Conservation (phyloP, 1,140 invertebrate species). For the Ylistrum balloti region DNA sequence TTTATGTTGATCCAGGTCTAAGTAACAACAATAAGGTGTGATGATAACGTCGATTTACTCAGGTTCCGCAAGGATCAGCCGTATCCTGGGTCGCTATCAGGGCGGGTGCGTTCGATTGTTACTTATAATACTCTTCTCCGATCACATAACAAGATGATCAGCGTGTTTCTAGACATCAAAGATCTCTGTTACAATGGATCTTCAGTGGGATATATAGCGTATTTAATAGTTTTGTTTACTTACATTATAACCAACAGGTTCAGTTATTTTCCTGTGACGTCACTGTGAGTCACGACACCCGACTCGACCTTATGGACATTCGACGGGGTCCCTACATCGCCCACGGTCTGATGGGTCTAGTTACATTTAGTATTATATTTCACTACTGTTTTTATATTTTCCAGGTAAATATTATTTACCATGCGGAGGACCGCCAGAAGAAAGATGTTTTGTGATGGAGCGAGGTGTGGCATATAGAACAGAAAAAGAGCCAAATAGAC, state of each 20-base stretch:
- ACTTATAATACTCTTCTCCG: conserved; percentile 17
- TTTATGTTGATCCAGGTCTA: conserved; percentile 28
- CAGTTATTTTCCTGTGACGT: conserved; percentile 25
- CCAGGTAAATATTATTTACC: background rate
- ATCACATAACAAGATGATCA: conserved; percentile 27
- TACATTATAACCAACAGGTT: background rate
- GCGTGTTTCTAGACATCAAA: conserved; percentile 12
- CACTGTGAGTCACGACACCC: background rate
- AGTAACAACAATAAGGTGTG: conserved; percentile 29
- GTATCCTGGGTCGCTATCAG: conserved; percentile 20
- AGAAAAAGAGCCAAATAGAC: background rate
- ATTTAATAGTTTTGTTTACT: conserved; percentile 36
- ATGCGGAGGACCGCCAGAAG: background rate
- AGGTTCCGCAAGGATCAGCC: background rate
- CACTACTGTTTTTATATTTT: conserved; percentile 28
- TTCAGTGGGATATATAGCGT: conserved; percentile 19
- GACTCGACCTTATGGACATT: conserved; percentile 6
- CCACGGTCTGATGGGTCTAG: background rate
- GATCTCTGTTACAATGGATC: conserved; percentile 4
- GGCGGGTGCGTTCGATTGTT: conserved; percentile 36
- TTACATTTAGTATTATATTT: background rate
- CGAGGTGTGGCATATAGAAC: background rate
- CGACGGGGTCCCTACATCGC: background rate
- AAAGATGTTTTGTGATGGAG: background rate
- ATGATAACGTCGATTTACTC: conserved; percentile 38